Conservation (phyloP, 2,888 invertebrate genomes). For the Calliscelio sp. region DNA sequence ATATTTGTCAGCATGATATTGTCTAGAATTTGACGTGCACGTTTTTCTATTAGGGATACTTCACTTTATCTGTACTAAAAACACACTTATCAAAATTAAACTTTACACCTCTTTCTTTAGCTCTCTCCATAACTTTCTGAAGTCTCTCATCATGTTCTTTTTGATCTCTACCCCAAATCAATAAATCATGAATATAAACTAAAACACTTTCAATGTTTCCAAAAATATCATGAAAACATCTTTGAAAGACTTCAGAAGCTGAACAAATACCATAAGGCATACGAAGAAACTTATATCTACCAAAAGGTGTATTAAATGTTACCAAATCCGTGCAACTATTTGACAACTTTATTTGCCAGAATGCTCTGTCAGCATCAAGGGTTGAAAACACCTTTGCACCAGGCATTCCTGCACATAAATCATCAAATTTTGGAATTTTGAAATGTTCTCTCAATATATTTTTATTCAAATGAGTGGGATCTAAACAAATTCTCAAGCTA, state of each 20-base stretch:
- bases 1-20: too few relatives aligned
- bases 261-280: conserved; percentile 66
- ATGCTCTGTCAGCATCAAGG: conserved; percentile 76
- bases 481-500: conserved; percentile 78
- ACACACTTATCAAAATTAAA: conserved; percentile 52
- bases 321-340: conserved; percentile 13
- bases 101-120: conserved; percentile 42
- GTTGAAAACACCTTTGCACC: conserved; percentile 76
- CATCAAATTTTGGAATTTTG: conserved; percentile 77
- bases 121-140: conserved; percentile 54
- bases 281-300: conserved; percentile 77
- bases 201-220: conserved; percentile 74
- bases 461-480: conserved; percentile 78
- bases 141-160: conserved; percentile 28
- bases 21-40: too few relatives aligned
- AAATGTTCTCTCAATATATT: conserved; percentile 75
- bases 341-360: conserved; percentile 73
- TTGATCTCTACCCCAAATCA: conserved; percentile 72
- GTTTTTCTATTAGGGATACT: too few relatives aligned
- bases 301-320: conserved; percentile 78
- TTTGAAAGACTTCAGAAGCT: conserved; percentile 66
- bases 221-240: conserved; percentile 74
- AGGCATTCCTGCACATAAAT: conserved; percentile 75
- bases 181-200: conserved; percentile 78
- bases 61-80: conserved; percentile 46